These are phyloP conservation scores for Falco concolor DNA, from an alignment of 2,797 vertebrate species.

Conservation along the genomic window DNA sequence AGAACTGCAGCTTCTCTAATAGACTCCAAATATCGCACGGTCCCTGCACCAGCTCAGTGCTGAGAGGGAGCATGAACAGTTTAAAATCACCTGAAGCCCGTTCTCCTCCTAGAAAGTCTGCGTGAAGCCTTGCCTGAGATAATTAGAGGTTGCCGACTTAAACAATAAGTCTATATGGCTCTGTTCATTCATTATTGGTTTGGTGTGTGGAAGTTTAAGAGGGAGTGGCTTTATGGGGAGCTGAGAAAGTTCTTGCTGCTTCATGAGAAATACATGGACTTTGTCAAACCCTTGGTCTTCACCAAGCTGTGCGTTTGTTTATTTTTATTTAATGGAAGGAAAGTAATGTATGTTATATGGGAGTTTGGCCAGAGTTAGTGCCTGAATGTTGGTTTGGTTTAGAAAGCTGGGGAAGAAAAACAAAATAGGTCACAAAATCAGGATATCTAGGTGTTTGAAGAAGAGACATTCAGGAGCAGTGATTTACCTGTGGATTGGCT, in stretches of 20 bases:
- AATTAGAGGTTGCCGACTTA: neutral
- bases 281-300: neutral
- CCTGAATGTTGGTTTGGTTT: neutral
- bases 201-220: neutral
- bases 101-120: neutral
- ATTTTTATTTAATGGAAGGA: neutral
- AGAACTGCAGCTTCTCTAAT: neutral
- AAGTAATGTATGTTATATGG: neutral
- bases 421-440: neutral
- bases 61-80: neutral
- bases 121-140: neutral
- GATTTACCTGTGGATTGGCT: neutral
- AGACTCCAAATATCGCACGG: neutral
- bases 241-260: neutral
- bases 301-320: neutral
- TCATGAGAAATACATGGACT: neutral
- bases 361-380: neutral
- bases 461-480: neutral
- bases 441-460: neutral
- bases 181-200: neutral
- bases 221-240: neutral
- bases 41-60: neutral
- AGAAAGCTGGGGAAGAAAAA: neutral
- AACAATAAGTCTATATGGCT: neutral
- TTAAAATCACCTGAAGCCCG: neutral